Evolutionary conservation across 2,797 vertebrate genomes (phyloP).

Genomic region (Acanthurus tractus): DNA sequence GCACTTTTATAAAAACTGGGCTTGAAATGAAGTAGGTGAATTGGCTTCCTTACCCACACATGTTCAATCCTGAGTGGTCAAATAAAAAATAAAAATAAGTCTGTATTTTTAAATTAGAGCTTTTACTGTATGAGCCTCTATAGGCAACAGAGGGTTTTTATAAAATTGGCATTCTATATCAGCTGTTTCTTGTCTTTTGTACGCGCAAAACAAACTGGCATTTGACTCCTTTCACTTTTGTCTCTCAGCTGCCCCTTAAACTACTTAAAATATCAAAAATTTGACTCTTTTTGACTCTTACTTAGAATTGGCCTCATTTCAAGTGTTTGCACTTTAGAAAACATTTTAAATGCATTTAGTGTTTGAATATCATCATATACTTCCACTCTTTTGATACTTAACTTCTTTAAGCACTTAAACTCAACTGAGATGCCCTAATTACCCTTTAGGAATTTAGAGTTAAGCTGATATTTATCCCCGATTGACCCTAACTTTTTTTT

Average conservation of each 20-base stretch:
- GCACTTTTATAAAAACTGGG: conserved; percentile 6
- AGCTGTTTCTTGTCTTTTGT: background rate
- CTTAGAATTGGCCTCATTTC: background rate
- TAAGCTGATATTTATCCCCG: background rate
- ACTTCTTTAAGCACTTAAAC: background rate
- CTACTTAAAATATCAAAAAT: background rate
- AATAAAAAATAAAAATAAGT: background rate
- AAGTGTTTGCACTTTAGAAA: background rate
- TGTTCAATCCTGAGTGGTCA: background rate
- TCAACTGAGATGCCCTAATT: too few species aligned
- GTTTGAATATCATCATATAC: background rate
- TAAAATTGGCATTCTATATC: background rate
- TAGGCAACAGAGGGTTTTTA: background rate
- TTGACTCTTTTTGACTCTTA: background rate
- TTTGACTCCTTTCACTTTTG: background rate
- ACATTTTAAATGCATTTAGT: background rate
- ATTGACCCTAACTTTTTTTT: background rate
- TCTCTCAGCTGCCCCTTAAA: background rate
- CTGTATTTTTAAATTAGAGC: background rate
- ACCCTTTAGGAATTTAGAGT: background rate
- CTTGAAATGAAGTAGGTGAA: background rate
- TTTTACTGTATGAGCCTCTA: too few species aligned
- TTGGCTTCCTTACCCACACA: background rate
- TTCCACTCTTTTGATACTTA: background rate
- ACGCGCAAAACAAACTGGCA: background rate